Base-by-base conservation (phyloP, 2,797 vertebrate genomes). In the Ispidina lecontei region DNA sequence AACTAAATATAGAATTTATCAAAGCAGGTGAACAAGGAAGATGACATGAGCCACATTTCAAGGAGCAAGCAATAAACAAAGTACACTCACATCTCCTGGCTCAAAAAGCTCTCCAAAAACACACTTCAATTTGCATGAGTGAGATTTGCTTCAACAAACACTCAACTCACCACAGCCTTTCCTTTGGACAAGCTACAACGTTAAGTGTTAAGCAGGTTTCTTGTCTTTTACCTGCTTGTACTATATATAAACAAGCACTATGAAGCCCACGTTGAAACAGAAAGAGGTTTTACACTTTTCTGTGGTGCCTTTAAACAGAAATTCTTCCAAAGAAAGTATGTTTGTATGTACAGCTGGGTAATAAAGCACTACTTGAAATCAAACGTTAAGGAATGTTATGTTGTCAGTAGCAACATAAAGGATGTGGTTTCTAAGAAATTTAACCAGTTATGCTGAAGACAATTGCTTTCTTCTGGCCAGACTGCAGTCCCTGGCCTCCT, bases 11-110 rank as follows among this genome's bases (percentile, higher is more conserved):
- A 95, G 89, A 87, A 64, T 91, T 95, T 87, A 91, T 79, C 73
- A 89, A 94, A 84, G 78, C 95, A 96, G 93, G 91, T 96, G 95
- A 96, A 91, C 75, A 72, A 73, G 78, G 81, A 93, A 93, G 72
- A 91, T 51, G 23, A 83, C 78, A 89, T 25, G 69, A 90, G 39
- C 25, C 20, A 20, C 76, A 60, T 78, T 89, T 54, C 56, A 44
- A 78, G 43, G 4, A 87, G 39, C 33, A 69, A 80, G 62, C 52
- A 83, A 69, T 63, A 94, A 74, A 89, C 0, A 1, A 89, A 74
- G n/a, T 22, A 52, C 14, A 22, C 7, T 74, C 39, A 22, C 33
- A 55, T 11, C n/a, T 73, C 56, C 74, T 28, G 14, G 41, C 29
- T 41, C 25, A 22, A 84, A 77, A 74, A 84, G 19, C 37, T 68